These are phyloP conservation scores for Indri indri DNA, from an alignment of 2,113 vertebrate species.

Conservation along the genomic window DNA sequence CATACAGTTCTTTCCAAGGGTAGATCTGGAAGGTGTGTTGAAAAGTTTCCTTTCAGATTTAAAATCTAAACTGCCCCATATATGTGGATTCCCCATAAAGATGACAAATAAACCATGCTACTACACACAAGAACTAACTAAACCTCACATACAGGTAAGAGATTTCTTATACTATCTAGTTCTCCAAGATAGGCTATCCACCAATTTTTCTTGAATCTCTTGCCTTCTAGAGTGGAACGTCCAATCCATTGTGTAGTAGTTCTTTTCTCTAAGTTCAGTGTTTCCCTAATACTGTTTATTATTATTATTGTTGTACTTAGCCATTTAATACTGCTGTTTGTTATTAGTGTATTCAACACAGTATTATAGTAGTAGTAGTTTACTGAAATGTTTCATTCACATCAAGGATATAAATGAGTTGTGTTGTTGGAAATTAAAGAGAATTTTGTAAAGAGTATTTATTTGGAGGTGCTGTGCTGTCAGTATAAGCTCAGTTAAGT, in stretches of 20 bases:
- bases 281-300: not conserved
- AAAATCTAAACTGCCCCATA: slow-evolving; percentile 80
- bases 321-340: not conserved
- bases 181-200: not conserved
- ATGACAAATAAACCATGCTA: slow-evolving; percentile 87
- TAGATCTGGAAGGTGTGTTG: slow-evolving; percentile 85
- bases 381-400: not conserved
- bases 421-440: not conserved
- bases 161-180: not conserved
- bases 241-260: not conserved
- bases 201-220: not conserved
- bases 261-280: not conserved
- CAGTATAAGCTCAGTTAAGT: not conserved
- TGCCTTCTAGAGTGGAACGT: not conserved
- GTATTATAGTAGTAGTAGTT: not conserved
- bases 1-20: slow-evolving; percentile 87
- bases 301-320: not conserved
- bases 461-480: not conserved
- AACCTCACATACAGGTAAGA: slow-evolving; percentile 79
- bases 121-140: slow-evolving; percentile 79
- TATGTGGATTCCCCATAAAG: slow-evolving; percentile 90
- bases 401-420: not conserved
- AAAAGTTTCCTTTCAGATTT: slow-evolving; percentile 88
- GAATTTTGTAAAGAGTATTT: not conserved
- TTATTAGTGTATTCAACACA: not conserved